These are phyloP conservation scores for Brienomyrus longianalis DNA, from an alignment of 2,113 vertebrate species.

Conservation along the genomic window DNA sequence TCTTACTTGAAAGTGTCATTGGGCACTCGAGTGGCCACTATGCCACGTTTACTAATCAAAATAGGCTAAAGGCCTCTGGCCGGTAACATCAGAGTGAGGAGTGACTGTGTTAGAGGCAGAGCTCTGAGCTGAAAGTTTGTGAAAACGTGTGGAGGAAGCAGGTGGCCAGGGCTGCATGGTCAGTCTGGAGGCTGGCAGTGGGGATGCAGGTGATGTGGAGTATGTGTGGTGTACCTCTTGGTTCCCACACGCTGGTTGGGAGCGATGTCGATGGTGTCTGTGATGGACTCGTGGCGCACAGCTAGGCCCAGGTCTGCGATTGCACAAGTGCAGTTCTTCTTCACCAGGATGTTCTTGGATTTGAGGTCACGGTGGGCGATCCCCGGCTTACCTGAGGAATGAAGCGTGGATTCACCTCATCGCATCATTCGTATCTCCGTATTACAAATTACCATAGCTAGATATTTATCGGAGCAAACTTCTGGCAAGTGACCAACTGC, in stretches of 20 bases:
- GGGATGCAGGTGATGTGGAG: neutral
- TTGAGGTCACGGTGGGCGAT: conserved; percentile 94
- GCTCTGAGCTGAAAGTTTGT: neutral
- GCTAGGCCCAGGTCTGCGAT: conserved; percentile 91
- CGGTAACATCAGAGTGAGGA: neutral
- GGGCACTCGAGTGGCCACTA: neutral
- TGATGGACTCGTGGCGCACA: conserved; percentile 81
- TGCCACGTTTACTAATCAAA: neutral
- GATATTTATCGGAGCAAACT: neutral
- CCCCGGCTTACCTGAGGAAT: conserved; percentile 80
- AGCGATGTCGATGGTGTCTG: conserved; percentile 90
- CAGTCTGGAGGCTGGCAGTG: neutral
- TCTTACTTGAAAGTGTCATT: neutral
- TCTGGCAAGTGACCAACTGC: neutral
- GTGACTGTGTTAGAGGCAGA: neutral
- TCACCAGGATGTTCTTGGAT: conserved; percentile 94
- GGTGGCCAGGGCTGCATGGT: neutral
- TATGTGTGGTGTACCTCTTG: conserved; percentile 67
- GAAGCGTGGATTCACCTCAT: neutral
- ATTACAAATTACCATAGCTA: neutral
- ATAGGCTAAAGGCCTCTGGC: neutral
- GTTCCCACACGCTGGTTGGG: conserved; percentile 93
- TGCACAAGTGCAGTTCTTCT: conserved; percentile 89
- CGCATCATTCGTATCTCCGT: neutral
- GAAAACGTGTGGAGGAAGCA: neutral